These are phyloP conservation scores for Candoia aspera DNA, from an alignment of 2,113 vertebrate genomes.

Conservation along the genomic window DNA sequence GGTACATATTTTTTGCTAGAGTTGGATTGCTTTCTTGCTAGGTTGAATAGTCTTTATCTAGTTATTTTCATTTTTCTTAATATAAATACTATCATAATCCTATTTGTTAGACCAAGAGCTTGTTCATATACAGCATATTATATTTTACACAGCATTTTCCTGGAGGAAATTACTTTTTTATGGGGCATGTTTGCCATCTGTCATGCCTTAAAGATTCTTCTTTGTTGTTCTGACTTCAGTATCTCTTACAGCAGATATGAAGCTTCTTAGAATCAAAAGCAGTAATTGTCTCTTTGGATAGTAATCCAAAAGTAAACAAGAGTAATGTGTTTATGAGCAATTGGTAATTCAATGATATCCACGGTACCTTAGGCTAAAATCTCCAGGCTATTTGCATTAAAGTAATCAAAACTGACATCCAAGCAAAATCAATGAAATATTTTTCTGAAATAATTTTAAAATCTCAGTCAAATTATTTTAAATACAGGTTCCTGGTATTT, in stretches of 20 bases:
- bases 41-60: background rate
- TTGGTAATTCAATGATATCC: background rate
- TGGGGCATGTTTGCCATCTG: background rate
- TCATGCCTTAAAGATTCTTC: background rate
- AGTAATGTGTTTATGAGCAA: background rate
- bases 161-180: background rate
- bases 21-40: background rate
- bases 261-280: conserved; percentile 6
- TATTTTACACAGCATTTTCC: background rate
- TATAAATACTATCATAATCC: conserved; percentile 2
- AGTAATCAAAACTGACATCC: background rate
- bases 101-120: background rate
- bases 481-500: background rate
- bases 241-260: background rate
- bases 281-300: background rate
- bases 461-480: background rate
- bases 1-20: background rate
- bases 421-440: background rate
- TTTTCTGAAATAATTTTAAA: background rate
- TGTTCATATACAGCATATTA: background rate
- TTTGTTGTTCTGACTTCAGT: background rate
- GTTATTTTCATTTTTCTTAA: conserved; percentile 18
- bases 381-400: background rate
- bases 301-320: background rate
- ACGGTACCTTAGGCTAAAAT: background rate